phyloP scores from a whole-genome alignment of 2,113 vertebrate species.

The Rhabdornis inornatus region DNA sequence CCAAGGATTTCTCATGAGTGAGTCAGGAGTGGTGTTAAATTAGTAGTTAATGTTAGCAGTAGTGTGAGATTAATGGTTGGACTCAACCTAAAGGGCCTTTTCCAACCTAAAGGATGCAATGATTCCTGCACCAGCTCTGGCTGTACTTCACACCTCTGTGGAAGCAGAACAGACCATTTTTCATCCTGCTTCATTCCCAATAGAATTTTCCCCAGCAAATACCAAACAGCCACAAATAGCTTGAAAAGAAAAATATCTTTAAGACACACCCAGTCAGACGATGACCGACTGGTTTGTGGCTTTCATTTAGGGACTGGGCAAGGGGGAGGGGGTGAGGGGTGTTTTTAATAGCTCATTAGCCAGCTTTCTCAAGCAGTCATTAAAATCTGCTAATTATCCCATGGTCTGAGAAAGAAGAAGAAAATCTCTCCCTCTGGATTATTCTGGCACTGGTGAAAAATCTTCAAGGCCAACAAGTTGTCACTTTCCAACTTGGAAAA shows the following conservation, averaged over 20 bases:
- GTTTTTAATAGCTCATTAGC: constrained; percentile 57
- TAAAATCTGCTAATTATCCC: constrained; percentile 68
- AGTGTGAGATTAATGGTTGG: neutral
- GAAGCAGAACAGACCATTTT: neutral
- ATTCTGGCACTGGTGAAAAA: neutral
- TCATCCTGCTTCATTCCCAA: neutral
- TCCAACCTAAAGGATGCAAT: neutral
- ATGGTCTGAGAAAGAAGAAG: neutral
- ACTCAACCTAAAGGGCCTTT: neutral
- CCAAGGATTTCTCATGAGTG: neutral
- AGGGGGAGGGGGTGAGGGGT: neutral
- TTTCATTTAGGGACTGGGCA: constrained; percentile 2
- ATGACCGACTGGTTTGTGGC: neutral
- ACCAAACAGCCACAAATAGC: neutral
- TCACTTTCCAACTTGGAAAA: neutral
- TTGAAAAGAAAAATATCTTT: constrained; percentile 5
- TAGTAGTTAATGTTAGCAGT: fast-evolving
- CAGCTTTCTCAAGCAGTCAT: constrained; percentile 58
- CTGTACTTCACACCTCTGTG: neutral
- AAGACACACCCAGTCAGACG: neutral
- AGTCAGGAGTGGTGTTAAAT: neutral
- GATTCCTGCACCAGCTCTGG: neutral
- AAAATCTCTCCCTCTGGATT: constrained; percentile 44
- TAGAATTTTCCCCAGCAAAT: neutral
- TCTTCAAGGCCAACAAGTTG: constrained; percentile 40